These are phyloP conservation scores for Steinernema khuongi DNA, from an alignment of 1,140 invertebrate genomes.

Conservation along the genomic window DNA sequence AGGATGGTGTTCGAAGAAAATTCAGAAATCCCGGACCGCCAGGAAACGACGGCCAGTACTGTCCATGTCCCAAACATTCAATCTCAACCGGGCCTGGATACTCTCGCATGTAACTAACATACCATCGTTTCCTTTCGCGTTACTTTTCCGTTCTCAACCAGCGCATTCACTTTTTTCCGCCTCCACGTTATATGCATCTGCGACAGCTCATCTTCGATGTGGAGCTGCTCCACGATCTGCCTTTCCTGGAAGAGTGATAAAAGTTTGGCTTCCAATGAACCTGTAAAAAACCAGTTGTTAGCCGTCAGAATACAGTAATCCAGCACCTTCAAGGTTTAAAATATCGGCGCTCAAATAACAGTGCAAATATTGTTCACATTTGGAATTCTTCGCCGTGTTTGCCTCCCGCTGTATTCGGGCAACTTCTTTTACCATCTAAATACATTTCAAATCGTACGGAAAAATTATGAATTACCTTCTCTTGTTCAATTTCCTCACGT, in stretches of 20 bases:
- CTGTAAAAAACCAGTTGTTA: conserved; percentile 21
- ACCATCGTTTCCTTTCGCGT: conserved; percentile 35
- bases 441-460: conserved; percentile 7
- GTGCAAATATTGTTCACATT: conserved; percentile 51
- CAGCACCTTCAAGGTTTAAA: conserved; percentile 37
- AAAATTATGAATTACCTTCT: conserved; percentile 38
- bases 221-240: conserved; percentile 35
- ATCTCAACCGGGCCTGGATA: background rate
- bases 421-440: conserved; percentile 46
- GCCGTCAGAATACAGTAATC: no score
- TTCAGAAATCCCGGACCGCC: conserved; percentile 14
- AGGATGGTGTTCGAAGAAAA: conserved; percentile 19
- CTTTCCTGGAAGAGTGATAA: conserved; percentile 33
- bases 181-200: conserved; percentile 33
- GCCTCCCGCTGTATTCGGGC: conserved; percentile 42
- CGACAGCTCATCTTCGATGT: conserved; percentile 22
- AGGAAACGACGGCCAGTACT: conserved; percentile 22
- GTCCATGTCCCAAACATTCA: conserved; percentile 23
- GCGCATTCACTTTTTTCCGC: conserved; percentile 39
- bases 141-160: conserved; percentile 40
- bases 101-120: background rate
- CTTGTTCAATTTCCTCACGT: conserved; percentile 46
- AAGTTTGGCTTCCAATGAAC: conserved; percentile 27
- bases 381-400: conserved; percentile 47
- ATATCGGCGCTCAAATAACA: conserved; percentile 41